A percentile compares a stretch with the other conserved stretches of the same genome.
Conservation (phyloP, 2,113 vertebrate genomes). For the Lepidiolamprologus cunningtoni region DNA sequence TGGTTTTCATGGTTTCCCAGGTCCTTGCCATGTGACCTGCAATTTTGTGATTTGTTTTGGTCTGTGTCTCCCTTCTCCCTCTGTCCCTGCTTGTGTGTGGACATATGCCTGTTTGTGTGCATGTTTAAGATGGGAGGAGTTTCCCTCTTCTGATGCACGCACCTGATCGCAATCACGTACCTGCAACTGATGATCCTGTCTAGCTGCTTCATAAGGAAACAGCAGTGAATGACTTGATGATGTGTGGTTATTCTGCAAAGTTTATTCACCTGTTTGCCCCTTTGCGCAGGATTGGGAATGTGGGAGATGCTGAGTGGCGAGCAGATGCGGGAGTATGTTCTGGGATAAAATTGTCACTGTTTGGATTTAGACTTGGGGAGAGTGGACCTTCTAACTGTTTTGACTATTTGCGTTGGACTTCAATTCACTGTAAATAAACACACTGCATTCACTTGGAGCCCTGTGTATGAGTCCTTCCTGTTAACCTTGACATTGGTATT, state of each 20-base stretch:
- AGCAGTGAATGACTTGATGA: not conserved
- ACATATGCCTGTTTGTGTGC: not conserved
- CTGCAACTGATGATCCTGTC: not conserved
- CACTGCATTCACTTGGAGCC: not conserved
- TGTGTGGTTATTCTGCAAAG: not conserved
- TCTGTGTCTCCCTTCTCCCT: not conserved
- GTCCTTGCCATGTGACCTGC: not conserved
- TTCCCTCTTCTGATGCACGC: not conserved
- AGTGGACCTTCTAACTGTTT: not conserved
- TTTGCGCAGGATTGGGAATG: not conserved
- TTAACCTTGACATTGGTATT: not conserved
- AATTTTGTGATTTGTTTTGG: not conserved
- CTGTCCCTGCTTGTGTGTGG: not conserved
- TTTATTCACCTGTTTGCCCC: not conserved
- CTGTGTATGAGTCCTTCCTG: fast-evolving
- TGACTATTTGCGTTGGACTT: not conserved
- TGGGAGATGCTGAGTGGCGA: not conserved
- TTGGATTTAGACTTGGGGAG: not conserved
- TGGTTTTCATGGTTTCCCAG: not conserved
- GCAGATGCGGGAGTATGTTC: fast-evolving
- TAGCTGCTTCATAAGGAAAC: not conserved
- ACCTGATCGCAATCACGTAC: not conserved
- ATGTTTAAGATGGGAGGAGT: not conserved
- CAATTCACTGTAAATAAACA: not conserved
- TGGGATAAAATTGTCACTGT: not conserved